phyloP scores from a whole-genome alignment of 2,888 invertebrate species.

The Quadroppia sp. region DNA sequence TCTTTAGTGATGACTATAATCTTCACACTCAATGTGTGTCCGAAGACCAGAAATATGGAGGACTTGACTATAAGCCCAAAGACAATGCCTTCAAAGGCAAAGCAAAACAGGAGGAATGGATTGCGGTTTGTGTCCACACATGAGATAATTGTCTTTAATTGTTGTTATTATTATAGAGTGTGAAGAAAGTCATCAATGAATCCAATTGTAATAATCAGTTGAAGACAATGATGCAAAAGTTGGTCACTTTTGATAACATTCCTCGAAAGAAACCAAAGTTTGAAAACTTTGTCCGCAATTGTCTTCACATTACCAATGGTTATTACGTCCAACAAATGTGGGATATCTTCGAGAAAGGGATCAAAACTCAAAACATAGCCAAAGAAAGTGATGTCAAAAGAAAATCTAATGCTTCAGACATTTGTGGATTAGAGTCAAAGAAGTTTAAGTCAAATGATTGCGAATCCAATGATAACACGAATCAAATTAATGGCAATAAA shows the following conservation, averaged over 20 bases:
- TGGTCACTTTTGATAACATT: conserved; percentile 68
- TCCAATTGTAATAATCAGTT: conserved; percentile 41
- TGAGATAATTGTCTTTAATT: no score
- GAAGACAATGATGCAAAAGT: conserved; percentile 59
- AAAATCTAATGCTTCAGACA: conserved; percentile 29
- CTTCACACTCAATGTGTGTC: conserved; percentile 78
- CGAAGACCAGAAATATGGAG: conserved; percentile 80
- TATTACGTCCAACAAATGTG: conserved; percentile 43
- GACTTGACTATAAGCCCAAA: conserved; percentile 45
- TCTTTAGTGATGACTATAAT: conserved; percentile 65
- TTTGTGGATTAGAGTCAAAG: background rate
- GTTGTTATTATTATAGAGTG: conserved; percentile 53
- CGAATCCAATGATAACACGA: background rate
- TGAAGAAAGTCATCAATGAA: conserved; percentile 60
- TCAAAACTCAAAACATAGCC: conserved; percentile 44
- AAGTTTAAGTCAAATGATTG: conserved; percentile 19
- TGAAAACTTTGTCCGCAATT: conserved; percentile 50
- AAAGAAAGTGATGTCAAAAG: conserved; percentile 36
- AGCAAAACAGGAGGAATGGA: conserved; percentile 79
- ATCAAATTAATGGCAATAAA: conserved; percentile 17
- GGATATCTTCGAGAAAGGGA: conserved; percentile 49
- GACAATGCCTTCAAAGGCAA: conserved; percentile 63
- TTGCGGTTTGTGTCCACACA: conserved; percentile 55
- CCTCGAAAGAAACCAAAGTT: conserved; percentile 82
- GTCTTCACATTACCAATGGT: conserved; percentile 41